Base-by-base conservation (phyloP, 1,140 invertebrate genomes). In the Papilio helenus region DNA sequence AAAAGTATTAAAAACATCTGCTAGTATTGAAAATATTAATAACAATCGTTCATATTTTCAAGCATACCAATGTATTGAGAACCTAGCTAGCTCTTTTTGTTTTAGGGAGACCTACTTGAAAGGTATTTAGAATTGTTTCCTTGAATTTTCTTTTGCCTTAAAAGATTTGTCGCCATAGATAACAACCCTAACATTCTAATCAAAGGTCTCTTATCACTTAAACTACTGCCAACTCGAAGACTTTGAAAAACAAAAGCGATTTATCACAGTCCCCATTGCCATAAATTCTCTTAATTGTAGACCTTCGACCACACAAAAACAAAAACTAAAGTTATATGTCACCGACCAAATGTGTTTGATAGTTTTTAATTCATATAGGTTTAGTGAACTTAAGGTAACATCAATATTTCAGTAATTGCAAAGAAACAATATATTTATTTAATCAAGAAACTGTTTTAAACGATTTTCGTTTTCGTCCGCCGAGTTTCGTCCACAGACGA, bases 241-340 rank as follows among this genome's bases (percentile, higher is more conserved):
- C 26, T 68, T 46, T 68, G 61, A 68, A 16, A 68, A 26, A 68
- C 61, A 29, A 65, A 65, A 65, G 61, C 61, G 12, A 29, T 65
- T 65, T 65, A 65, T 65, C 61, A 65, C 61, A 65, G 23, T 29
- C 10, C 12, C 23, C 61, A 16, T 12, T 14, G 23, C 61, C 29
- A 29, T 65, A 65, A 65, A 65, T 65, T 29, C 61, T 65, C 23
- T 65, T 65, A 65, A 65, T 65, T 26, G 61, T 14, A 26, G 61
- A 65, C 61, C 61, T 26, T 65, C 61, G 23, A 29, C 26, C 61
- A 65, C 61, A 26, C 58, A 61, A 61, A 12, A 26, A 65, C 61
- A 65, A 65, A 14, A 3, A 65, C 26, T 26, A 16, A 65, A 65
- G 61, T 65, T 29, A 29, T 10, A 61, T 55, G 58, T 61, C 20